These are phyloP conservation scores for Babylonia areolata DNA, from an alignment of 1,140 invertebrate species.

Conservation along the genomic window DNA sequence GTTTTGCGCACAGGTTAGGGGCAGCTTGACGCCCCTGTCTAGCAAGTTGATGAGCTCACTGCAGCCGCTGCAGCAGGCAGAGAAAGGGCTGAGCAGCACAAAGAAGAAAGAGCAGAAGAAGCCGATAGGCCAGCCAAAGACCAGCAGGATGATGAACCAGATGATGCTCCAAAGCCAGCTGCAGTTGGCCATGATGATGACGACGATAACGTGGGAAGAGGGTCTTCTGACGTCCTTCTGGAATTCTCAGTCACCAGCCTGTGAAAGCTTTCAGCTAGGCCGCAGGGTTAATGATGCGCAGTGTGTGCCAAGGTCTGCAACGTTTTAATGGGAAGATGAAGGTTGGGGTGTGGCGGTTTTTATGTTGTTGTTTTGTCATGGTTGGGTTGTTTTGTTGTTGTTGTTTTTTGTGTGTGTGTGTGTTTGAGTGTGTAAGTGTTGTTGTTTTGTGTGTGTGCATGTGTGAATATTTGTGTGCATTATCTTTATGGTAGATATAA, in stretches of 20 bases:
- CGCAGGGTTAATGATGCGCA: too few relatives aligned
- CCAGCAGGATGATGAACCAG: conserved; percentile 87
- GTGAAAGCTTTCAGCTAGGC: too few relatives aligned
- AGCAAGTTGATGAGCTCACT: conserved; percentile 70
- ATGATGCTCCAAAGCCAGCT: conserved; percentile 81
- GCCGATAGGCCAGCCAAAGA: conserved; percentile 85
- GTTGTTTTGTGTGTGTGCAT: background rate
- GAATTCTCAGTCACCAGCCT: too few relatives aligned
- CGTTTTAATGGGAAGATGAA: too few relatives aligned
- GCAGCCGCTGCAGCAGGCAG: conserved; percentile 82
- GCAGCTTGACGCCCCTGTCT: conserved; percentile 71
- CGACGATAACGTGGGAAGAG: background rate
- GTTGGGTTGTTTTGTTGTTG: background rate
- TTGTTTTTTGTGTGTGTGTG: too few relatives aligned
- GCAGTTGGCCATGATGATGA: conserved; percentile 64
- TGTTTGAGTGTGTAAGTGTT: too few relatives aligned
- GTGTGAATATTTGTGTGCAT: background rate
- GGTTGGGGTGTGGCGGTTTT: too few relatives aligned
- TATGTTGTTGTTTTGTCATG: background rate
- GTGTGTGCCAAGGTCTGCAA: too few relatives aligned
- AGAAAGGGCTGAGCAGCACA: conserved; percentile 84
- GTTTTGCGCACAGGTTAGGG: conserved; percentile 72
- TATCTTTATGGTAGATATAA: too few relatives aligned
- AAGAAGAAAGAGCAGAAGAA: conserved; percentile 85
- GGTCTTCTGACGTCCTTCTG: too few relatives aligned